Conservation (phyloP, 1,140 invertebrate genomes). For the Drosophila jambulina region DNA sequence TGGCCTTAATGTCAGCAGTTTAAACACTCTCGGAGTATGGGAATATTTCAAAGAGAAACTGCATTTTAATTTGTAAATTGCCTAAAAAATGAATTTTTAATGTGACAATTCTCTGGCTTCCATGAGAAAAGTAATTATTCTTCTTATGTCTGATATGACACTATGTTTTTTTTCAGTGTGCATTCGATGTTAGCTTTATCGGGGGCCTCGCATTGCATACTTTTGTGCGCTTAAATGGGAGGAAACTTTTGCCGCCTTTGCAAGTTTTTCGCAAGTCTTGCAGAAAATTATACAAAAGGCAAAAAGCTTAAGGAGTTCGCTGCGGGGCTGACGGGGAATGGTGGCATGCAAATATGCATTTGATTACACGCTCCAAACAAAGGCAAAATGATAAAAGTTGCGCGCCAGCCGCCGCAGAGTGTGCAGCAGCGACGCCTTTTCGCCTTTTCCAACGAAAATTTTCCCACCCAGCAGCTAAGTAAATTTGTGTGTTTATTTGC, state of each 20-base stretch:
- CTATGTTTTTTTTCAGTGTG: not conserved
- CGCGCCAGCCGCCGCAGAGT: conserved; percentile 54
- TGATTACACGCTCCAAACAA: conserved; percentile 82
- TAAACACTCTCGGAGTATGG: not conserved
- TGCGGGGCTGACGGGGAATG: not conserved
- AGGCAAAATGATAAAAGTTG: conserved; percentile 78
- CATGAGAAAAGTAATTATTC: too few relatives aligned
- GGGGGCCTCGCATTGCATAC: conserved; percentile 62
- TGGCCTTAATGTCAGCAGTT: not conserved
- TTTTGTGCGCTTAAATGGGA: conserved; percentile 52
- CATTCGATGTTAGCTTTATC: conserved; percentile 35
- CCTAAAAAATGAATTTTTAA: too few relatives aligned
- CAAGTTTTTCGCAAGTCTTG: conserved; percentile 82
- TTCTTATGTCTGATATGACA: not conserved
- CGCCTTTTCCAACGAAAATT: conserved; percentile 51
- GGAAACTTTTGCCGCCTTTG: conserved; percentile 73
- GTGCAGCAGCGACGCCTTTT: conserved; percentile 68
- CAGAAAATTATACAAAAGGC: conserved; percentile 82
- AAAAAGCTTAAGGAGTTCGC: conserved; percentile 41
- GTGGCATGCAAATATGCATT: conserved; percentile 82
- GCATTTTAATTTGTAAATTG: too few relatives aligned
- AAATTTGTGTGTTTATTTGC: conserved; percentile 83
- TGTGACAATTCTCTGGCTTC: not conserved
- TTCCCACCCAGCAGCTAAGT: conserved; percentile 53
- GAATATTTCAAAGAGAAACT: not conserved